Evolutionary conservation across 2,113 vertebrate genomes (phyloP).

Genomic region (Psophia crepitans): DNA sequence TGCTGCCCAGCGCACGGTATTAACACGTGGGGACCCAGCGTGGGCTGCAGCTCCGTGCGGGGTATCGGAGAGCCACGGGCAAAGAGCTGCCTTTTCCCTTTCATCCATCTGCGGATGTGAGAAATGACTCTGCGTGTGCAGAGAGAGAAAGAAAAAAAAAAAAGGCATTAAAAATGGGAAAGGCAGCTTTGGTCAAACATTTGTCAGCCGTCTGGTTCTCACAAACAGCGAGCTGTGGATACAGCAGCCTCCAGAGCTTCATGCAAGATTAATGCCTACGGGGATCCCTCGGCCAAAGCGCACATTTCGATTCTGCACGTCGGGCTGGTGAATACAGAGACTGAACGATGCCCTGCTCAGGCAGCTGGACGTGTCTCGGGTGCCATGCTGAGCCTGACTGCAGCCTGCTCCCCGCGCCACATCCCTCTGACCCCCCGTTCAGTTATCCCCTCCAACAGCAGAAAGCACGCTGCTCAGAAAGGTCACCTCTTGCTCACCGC

Average conservation of each 20-base stretch:
- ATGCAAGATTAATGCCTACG: background rate
- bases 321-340: background rate
- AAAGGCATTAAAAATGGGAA: background rate
- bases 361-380: background rate
- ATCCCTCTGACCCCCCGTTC: accelerated
- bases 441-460: accelerated
- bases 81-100: background rate
- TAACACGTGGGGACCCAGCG: accelerated
- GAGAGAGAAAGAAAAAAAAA: background rate
- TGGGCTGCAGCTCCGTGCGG: background rate
- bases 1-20: accelerated
- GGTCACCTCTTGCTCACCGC: background rate
- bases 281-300: background rate
- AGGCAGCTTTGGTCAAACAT: background rate
- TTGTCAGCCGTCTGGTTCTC: background rate
- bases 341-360: background rate
- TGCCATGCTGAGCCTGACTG: background rate
- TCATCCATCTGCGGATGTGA: background rate
- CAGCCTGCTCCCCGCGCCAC: background rate
- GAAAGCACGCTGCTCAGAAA: accelerated
- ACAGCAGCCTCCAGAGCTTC: background rate
- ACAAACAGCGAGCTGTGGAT: background rate
- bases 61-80: background rate
- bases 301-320: background rate
- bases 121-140: background rate